A percentile compares a stretch with the other conserved stretches of the same genome.
Evolutionary conservation across 2,797 vertebrate species (phyloP).

Genomic region (Labroides dimidiatus): DNA sequence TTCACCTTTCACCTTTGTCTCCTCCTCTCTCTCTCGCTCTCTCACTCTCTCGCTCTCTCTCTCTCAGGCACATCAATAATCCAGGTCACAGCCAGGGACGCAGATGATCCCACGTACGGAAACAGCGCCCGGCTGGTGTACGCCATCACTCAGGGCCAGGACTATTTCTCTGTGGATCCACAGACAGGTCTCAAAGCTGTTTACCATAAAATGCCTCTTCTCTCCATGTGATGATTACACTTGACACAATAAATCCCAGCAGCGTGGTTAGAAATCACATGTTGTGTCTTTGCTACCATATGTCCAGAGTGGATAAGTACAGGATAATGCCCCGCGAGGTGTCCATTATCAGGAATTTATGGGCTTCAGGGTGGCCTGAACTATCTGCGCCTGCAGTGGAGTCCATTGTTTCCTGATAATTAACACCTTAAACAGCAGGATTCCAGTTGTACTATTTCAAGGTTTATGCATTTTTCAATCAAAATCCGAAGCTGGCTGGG

Average conservation of each 20-base stretch:
- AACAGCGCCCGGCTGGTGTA: conserved; percentile 97
- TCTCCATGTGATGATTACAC: conserved; percentile 30
- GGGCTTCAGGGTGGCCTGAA: background rate
- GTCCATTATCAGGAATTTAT: background rate
- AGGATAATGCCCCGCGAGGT: background rate
- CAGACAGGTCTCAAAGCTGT: conserved; percentile 88
- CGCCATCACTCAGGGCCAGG: conserved; percentile 93
- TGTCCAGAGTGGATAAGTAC: conserved; percentile 28
- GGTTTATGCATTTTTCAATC: background rate
- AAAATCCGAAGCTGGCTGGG: background rate
- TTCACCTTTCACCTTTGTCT: conserved; percentile 13
- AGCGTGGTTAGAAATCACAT: conserved; percentile 27
- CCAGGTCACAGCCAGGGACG: conserved; percentile 96
- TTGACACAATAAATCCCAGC: conserved; percentile 39
- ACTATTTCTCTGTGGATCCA: conserved; percentile 96
- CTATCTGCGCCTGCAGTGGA: background rate
- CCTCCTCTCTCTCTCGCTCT: conserved; percentile 19
- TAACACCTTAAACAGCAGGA: background rate
- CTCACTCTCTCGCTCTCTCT: no score
- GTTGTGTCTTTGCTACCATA: conserved; percentile 35
- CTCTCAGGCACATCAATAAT: conserved; percentile 93
- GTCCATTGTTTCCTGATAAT: background rate
- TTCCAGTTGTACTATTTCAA: background rate
- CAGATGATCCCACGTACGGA: conserved; percentile 96
- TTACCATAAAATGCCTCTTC: conserved; percentile 19